A percentile compares a stretch with the other conserved stretches of the same genome.
Conservation (phyloP, 1,140 invertebrate genomes). For the Mamestra configurata region DNA sequence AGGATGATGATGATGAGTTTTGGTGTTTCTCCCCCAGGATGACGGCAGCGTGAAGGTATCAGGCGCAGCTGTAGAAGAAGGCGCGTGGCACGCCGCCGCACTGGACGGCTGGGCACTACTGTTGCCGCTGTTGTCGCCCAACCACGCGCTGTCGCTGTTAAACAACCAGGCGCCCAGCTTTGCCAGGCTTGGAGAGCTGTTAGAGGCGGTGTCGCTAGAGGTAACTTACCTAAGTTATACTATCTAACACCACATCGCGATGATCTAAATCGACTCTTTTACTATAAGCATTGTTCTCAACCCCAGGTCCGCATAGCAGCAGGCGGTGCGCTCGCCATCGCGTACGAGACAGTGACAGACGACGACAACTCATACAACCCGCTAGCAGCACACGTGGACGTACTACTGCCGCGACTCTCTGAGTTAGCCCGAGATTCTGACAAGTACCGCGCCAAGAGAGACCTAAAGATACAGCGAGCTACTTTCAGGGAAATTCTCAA, state of each 20-base stretch:
- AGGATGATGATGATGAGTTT: not conserved
- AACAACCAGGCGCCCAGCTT: constrained; percentile 61
- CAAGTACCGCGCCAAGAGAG: constrained; percentile 97
- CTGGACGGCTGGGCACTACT: constrained; percentile 96
- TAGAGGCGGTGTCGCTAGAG: constrained; percentile 73
- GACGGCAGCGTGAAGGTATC: constrained; percentile 91
- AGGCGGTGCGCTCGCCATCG: constrained; percentile 95
- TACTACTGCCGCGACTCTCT: constrained; percentile 90
- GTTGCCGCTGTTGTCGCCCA: constrained; percentile 92
- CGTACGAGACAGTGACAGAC: constrained; percentile 93
- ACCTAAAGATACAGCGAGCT: constrained; percentile 96
- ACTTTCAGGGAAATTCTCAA: constrained; percentile 95
- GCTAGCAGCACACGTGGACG: constrained; percentile 86
- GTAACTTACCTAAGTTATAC: constrained; percentile 47
- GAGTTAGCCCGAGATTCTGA: constrained; percentile 97
- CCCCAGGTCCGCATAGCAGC: constrained; percentile 95
- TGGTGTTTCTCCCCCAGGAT: constrained; percentile 73
- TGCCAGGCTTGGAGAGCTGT: constrained; percentile 65
- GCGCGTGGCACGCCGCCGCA: constrained; percentile 93
- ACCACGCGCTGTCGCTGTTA: constrained; percentile 67
- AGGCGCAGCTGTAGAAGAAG: constrained; percentile 92
- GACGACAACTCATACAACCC: constrained; percentile 88
- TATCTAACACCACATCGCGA: not conserved
- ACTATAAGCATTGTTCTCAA: too few species aligned
- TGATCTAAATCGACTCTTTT: too few species aligned